These are phyloP conservation scores for Amphiura filiformis DNA, from an alignment of 35 echinoderm and acorn worm genomes.

Conservation along the genomic window DNA sequence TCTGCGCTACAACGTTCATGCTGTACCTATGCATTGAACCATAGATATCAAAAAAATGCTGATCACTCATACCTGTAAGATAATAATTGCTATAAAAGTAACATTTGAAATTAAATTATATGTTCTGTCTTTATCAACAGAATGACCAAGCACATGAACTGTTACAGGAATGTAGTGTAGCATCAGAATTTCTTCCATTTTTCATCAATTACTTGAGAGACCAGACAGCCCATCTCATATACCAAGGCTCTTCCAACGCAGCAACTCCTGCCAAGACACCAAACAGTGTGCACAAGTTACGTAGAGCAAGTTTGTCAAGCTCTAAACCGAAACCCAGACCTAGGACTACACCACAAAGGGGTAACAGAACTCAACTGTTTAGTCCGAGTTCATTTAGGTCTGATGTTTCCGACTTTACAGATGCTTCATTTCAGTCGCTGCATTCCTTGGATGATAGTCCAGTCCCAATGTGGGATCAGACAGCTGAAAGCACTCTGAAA, in stretches of 20 bases:
- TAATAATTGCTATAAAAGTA: too few relatives aligned
- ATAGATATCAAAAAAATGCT: too few relatives aligned
- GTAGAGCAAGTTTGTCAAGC: not conserved
- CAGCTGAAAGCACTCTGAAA: not conserved
- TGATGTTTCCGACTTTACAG: not conserved
- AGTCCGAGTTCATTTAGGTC: constrained; percentile 34
- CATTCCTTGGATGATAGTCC: constrained; percentile 20
- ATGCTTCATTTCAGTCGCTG: constrained; percentile 1
- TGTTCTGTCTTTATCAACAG: too few relatives aligned
- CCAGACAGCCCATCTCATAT: constrained; percentile 46
- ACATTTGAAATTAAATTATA: too few relatives aligned
- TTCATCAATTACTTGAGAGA: constrained; percentile 61
- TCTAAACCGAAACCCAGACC: constrained; percentile 6
- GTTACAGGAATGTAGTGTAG: constrained; percentile 11
- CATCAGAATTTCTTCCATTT: constrained; percentile 50
- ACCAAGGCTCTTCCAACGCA: constrained; percentile 20
- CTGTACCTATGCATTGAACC: too few relatives aligned
- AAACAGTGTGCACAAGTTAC: constrained; percentile 48
- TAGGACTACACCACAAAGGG: not conserved
- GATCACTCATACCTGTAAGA: too few relatives aligned
- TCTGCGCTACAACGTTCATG: too few relatives aligned
- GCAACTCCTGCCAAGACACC: constrained; percentile 54
- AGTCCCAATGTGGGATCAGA: constrained; percentile 1
- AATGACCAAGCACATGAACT: too few relatives aligned
- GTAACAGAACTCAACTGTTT: constrained; percentile 38